Evolutionary conservation across 2,888 invertebrate genomes (phyloP), one percentile per base, ranked within the genome.

Genomic region (Agrochola lychnidis): DNA sequence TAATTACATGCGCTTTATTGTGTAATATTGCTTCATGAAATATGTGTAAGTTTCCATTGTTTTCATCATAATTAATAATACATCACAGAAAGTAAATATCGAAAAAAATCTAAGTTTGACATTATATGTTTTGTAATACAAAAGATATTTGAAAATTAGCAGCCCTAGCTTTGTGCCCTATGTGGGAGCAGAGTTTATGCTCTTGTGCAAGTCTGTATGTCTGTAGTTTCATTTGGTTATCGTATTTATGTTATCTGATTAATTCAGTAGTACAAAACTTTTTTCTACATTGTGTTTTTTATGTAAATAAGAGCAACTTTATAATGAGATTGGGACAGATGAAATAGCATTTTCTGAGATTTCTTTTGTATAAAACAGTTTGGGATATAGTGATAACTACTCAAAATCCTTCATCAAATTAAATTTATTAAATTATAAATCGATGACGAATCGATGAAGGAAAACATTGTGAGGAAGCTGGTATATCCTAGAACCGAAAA

Each of bases 221-320:
- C 82, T 84, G 82, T 75, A 86, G 77, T 81, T 87, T 81, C 78
- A 85, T 86, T 85, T 85, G 83, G 79, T 79, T 83, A 86, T 81
- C 87, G 83, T 87, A 77, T 87, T 82, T 82, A 76, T 72, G 75
- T 81, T 81, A 83, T 86, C 87, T 83, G 85, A 87, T 86, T 86
- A 87, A 86, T 87, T 87, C 87, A 85, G 75, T 78, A 83, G 66
- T 84, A 80, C 78, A 74, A 71, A 73, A 87, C 68, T 76, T 83
- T 87, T 81, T 79, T 30, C 72, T 79, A 53, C 53, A 76, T 53
- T 63, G 59, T 71, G 61, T 70, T 83, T 70, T 70, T 76, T 74
- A 78, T 87, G 74, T 76, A 75, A 73, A 82, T 71, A 63, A 71
- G 14, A 36, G 25, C 19, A 63, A 76, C 64, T 77, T 77, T 61